Evolutionary conservation across 2,888 invertebrate genomes (phyloP), one percentile per base, ranked within the genome.

Genomic region (Diarsia dahlii): DNA sequence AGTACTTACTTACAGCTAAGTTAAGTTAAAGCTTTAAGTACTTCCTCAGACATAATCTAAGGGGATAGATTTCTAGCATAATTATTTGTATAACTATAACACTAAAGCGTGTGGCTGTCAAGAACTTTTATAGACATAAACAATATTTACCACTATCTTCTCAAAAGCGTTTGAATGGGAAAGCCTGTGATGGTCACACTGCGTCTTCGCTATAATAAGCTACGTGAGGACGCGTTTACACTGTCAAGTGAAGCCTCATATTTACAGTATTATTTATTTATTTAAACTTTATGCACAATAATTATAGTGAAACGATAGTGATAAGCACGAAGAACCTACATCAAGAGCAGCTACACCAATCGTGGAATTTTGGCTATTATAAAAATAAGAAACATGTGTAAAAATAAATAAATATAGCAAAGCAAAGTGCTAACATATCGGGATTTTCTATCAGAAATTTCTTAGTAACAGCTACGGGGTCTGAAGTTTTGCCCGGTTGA

Each of bases 121-220:
- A 54, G 15, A 54, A 67, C 50, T 54, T 48, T 50, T 46, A 20
- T 13, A 10, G 50, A 71, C 48, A 54, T 71, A 65, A 71, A 77
- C 48, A 71, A 77, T 78, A 82, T 81, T 81, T 70, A 74, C 63
- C 70, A 67, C 70, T 63, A 71, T 50, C 13, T 70, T 74, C 63
- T 74, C 58, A 70, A 83, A 70, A 83, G 63, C 66, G 70, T 81
- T 81, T 81, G 79, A 81, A 81, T 83, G 83, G 68, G 83, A 83
- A 78, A 83, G 79, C 67, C 23, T 1, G 52, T 74, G 83, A 71
- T 83, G 70, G 79, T 63, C 81, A 83, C 79, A 74, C 66, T 71
- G 39, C 46, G 54, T 73, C 79, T 69, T 72, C 52, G 69, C 76
- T 84, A 64, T 82, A 82, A 82, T 82, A 84, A 83, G 82, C 62